Evolutionary conservation across 2,797 vertebrate genomes (phyloP).

Genomic region (Hippocampus kuda): DNA sequence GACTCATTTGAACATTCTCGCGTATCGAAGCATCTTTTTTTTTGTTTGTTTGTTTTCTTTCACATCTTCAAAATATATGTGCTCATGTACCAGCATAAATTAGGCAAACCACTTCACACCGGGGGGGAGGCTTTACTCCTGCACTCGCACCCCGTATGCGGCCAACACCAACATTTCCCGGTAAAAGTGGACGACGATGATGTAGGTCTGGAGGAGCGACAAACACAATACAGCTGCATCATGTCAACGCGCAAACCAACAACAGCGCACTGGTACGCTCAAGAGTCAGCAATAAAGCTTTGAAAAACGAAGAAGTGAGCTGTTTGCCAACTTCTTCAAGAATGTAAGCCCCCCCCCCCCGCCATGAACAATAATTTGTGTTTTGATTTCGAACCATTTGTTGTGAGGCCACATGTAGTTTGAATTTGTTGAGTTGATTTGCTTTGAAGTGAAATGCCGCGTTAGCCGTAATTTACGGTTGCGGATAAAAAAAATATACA

Average conservation of each 20-base stretch:
- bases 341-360: too few relatives aligned
- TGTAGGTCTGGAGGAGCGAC: conserved; percentile 31
- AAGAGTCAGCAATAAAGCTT: too few relatives aligned
- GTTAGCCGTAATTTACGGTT: too few relatives aligned
- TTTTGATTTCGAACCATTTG: too few relatives aligned
- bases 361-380: too few relatives aligned
- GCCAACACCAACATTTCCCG: conserved; percentile 36
- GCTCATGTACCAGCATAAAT: conserved; percentile 57
- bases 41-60: conserved; percentile 42
- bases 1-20: conserved; percentile 62
- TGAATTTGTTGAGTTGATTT: too few relatives aligned
- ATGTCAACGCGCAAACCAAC: conserved; percentile 8
- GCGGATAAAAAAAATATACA: too few relatives aligned
- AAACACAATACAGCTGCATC: not conserved
- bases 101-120: conserved; percentile 53
- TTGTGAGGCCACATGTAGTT: too few relatives aligned
- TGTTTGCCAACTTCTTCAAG: too few relatives aligned
- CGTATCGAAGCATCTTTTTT: conserved; percentile 56
- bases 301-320: too few relatives aligned
- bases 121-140: conserved; percentile 30
- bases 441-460: too few relatives aligned
- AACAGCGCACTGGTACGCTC: not conserved
- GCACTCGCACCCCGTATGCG: conserved; percentile 54
- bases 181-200: conserved; percentile 25
- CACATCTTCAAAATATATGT: conserved; percentile 39